Evolutionary conservation across 2,888 invertebrate species (phyloP).

Genomic region (Netelia virgata): DNA sequence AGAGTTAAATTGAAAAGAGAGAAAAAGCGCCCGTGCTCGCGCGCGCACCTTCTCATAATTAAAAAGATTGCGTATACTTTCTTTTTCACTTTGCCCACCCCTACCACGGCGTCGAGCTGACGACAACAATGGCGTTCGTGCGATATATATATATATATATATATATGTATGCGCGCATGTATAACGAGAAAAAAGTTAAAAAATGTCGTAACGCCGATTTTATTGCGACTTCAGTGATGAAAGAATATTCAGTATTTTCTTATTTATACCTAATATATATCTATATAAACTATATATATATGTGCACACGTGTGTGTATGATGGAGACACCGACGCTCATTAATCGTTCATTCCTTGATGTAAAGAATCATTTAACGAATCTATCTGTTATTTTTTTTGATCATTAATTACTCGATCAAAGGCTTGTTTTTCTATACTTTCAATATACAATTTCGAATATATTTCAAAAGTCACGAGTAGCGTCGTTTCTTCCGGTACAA

Average conservation of each 20-base stretch:
- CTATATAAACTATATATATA: neutral
- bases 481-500: neutral
- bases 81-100: constrained; percentile 47
- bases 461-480: neutral
- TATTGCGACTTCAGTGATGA: constrained; percentile 56
- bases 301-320: neutral
- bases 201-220: constrained; percentile 41
- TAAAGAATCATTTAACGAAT: no score
- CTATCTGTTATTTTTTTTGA: neutral
- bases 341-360: no score
- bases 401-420: neutral
- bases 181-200: constrained; percentile 30
- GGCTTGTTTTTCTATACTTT: neutral
- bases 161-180: constrained; percentile 6
- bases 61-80: constrained; percentile 75
- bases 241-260: constrained; percentile 28
- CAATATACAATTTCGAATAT: neutral
- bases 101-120: constrained; percentile 23
- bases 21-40: constrained; percentile 11
- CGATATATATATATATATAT: constrained; percentile 31
- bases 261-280: neutral
- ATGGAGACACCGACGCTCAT: no score
- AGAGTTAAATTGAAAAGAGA: constrained; percentile 53
- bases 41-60: constrained; percentile 74
- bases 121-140: constrained; percentile 56